Percentiles rank a stretch among this genome's conserved stretches.
Evolutionary conservation across 35 echinoderm and acorn worm species (phyloP).

Genomic region (Holothuria glaberrima): DNA sequence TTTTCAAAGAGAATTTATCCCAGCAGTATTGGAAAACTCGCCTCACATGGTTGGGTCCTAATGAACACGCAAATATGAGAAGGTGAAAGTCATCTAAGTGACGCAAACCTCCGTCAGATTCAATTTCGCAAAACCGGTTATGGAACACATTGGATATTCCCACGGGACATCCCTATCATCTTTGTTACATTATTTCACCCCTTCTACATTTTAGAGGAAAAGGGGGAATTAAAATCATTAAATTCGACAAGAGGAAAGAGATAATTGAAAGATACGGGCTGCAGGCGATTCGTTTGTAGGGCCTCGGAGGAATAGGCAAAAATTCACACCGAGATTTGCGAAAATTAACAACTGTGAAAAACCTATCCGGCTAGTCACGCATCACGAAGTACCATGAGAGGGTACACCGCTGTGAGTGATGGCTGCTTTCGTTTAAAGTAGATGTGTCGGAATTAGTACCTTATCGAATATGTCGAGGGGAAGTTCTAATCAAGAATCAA

Average conservation of each 20-base stretch:
- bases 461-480: constrained; percentile 20
- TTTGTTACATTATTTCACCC: constrained; percentile 46
- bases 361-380: constrained; percentile 38
- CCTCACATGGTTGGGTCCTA: constrained; percentile 29
- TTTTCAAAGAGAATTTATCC: no score
- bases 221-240: constrained; percentile 47
- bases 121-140: constrained; percentile 46
- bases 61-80: constrained; percentile 32
- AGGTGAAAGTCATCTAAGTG: constrained; percentile 8
- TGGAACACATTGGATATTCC: constrained; percentile 28
- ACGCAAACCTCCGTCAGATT: constrained; percentile 31
- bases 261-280: constrained; percentile 46
- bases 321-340: constrained; percentile 48
- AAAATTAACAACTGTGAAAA: constrained; percentile 52
- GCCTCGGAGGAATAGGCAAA: constrained; percentile 44
- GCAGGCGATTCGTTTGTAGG: constrained; percentile 43
- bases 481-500: constrained; percentile 53
- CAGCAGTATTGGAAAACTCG: background rate
- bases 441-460: constrained; percentile 35
- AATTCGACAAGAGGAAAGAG: constrained; percentile 49
- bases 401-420: constrained; percentile 23
- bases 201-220: constrained; percentile 26
- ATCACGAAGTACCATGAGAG: constrained; percentile 38
- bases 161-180: constrained; percentile 38
- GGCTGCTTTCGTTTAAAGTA: constrained; percentile 47